Evolutionary conservation across 64 coral and sea anemone genomes (phyloP).

Genomic region (Montipora cactus): DNA sequence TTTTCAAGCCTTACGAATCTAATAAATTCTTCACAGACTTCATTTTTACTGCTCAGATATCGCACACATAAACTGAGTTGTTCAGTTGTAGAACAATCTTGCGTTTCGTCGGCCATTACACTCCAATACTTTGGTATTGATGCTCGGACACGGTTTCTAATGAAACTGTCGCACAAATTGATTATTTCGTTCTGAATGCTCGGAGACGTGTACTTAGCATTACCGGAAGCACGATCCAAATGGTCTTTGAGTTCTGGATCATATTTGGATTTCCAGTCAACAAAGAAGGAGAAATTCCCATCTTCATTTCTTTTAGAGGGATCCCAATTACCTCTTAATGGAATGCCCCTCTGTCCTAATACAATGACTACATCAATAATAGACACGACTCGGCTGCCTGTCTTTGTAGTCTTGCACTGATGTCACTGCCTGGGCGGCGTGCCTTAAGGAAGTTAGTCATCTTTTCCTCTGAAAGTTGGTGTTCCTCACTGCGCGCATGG

Average conservation of each 20-base stretch:
- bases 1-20: slow-evolving; percentile 49
- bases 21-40: slow-evolving; percentile 68
- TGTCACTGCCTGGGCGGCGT: slow-evolving; percentile 55
- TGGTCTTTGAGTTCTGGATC: slow-evolving; percentile 60
- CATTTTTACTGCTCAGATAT: slow-evolving; percentile 39
- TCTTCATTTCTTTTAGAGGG: slow-evolving; percentile 56
- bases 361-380: slow-evolving; percentile 66
- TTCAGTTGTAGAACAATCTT: slow-evolving; percentile 72
- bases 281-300: slow-evolving; percentile 79
- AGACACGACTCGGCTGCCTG: slow-evolving; percentile 55
- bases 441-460: slow-evolving; percentile 62
- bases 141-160: slow-evolving; percentile 26
- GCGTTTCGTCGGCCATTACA: slow-evolving; percentile 60
- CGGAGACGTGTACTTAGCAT: slow-evolving; percentile 72
- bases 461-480: slow-evolving; percentile 56
- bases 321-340: slow-evolving; percentile 69
- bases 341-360: slow-evolving; percentile 67
- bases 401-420: slow-evolving; percentile 47
- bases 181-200: slow-evolving; percentile 70
- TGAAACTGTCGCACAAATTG: slow-evolving; percentile 41
- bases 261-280: slow-evolving; percentile 66
- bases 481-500: slow-evolving; percentile 48
- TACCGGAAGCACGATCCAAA: slow-evolving; percentile 50
- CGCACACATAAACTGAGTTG: slow-evolving; percentile 54
- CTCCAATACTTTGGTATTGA: slow-evolving; percentile 77